A percentile compares a stretch with the other conserved stretches of the same genome.
Evolutionary conservation across 2,797 vertebrate genomes (phyloP).

Genomic region (Darevskia mixta): DNA sequence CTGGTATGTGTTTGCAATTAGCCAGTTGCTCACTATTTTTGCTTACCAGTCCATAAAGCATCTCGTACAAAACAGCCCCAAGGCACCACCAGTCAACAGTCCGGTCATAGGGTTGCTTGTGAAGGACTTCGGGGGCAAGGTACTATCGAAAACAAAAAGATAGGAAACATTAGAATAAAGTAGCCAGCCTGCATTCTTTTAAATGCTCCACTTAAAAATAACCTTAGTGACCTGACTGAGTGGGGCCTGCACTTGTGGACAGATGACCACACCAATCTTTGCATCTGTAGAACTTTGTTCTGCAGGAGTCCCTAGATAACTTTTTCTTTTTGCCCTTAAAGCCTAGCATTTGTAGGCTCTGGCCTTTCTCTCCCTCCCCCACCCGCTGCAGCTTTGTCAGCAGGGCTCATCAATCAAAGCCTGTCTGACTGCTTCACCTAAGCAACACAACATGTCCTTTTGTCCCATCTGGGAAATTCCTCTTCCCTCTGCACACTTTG

Average conservation of each 20-base stretch:
- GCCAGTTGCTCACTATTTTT: background rate
- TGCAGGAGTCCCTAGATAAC: background rate
- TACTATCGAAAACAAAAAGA: slow-evolving; percentile 82
- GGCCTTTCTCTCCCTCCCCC: background rate
- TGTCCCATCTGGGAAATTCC: background rate
- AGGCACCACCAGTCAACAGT: slow-evolving; percentile 99
- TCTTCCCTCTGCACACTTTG: background rate
- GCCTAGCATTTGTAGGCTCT: background rate
- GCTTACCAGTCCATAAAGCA: slow-evolving; percentile 98
- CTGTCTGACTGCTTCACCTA: background rate
- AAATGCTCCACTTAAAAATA: background rate
- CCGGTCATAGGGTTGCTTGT: slow-evolving; percentile 97
- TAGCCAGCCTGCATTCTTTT: background rate
- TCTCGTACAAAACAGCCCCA: slow-evolving; percentile 96
- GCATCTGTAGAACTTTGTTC: background rate
- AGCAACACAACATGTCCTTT: background rate
- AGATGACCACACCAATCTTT: background rate
- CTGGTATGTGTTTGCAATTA: background rate
- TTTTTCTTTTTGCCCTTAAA: background rate
- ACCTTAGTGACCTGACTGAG: background rate
- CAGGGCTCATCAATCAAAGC: background rate
- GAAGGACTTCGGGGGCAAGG: slow-evolving; percentile 96
- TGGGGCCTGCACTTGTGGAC: background rate
- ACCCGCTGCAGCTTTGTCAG: fast-evolving
- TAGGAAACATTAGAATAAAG: background rate